Percentiles rank a stretch among this genome's conserved stretches.
These are phyloP conservation scores for Phylloscopus trochilus DNA, from an alignment of 2,113 vertebrate species.

Conservation along the genomic window DNA sequence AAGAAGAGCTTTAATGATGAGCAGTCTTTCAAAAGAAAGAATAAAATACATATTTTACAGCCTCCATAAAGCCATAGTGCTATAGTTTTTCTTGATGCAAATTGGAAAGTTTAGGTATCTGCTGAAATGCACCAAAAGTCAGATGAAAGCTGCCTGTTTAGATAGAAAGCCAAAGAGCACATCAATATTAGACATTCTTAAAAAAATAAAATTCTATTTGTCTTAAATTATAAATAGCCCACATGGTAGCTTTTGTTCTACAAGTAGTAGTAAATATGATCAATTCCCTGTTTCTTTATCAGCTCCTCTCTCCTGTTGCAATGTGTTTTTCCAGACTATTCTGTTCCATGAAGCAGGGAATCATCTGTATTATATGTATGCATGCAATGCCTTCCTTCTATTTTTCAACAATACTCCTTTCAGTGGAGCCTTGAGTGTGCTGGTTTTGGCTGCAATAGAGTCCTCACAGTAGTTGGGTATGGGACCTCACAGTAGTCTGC, in stretches of 20 bases:
- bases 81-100: background rate
- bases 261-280: background rate
- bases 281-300: background rate
- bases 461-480: background rate
- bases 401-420: background rate
- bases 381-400: background rate
- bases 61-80: background rate
- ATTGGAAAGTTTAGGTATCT: background rate
- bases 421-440: background rate
- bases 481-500: background rate
- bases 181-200: background rate
- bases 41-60: background rate
- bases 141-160: background rate
- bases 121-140: background rate
- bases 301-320: background rate
- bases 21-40: constrained; percentile 1
- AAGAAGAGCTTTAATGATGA: constrained; percentile 21
- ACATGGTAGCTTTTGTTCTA: too few species aligned
- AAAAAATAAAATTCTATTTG: background rate
- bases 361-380: background rate
- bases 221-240: background rate
- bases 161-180: background rate
- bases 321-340: background rate
- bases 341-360: background rate
- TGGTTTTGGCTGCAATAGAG: background rate